Percentiles rank a stretch among this genome's conserved stretches.
phyloP scores from a whole-genome alignment of 1,140 invertebrate species.

The Pararge aegeria region DNA sequence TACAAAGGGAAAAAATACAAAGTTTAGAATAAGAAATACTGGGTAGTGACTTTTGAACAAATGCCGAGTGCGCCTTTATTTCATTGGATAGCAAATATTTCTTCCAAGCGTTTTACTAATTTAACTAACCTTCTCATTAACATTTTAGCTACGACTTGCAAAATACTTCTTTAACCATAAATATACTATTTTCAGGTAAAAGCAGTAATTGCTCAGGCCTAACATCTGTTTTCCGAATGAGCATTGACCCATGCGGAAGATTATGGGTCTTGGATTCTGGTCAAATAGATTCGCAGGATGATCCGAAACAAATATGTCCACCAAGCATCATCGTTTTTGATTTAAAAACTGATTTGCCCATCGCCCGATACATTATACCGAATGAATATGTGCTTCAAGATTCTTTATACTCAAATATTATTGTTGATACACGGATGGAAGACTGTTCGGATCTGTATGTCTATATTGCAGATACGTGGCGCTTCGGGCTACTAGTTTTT shows the following conservation, averaged over 20 bases:
- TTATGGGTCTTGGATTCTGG: slow-evolving; percentile 90
- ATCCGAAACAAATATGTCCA: slow-evolving; percentile 85
- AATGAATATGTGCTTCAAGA: slow-evolving; percentile 84
- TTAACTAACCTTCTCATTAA: no score
- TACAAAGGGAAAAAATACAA: no score
- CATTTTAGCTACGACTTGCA: no score
- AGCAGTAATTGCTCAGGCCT: slow-evolving; percentile 81
- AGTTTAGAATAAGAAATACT: no score
- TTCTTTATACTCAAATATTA: slow-evolving; percentile 87
- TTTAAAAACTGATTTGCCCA: slow-evolving; percentile 81
- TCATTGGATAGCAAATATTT: no score
- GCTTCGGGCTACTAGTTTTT: slow-evolving; percentile 86
- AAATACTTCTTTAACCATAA: no score
- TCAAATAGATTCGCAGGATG: slow-evolving; percentile 77
- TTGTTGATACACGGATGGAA: slow-evolving; percentile 83
- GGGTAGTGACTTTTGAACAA: no score
- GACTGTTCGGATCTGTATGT: slow-evolving; percentile 85
- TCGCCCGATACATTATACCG: slow-evolving; percentile 83
- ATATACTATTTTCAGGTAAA: slow-evolving; percentile 46
- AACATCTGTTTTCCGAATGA: slow-evolving; percentile 89
- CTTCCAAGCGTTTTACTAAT: no score
- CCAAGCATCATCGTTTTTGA: slow-evolving; percentile 88
- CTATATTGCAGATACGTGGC: slow-evolving; percentile 88
- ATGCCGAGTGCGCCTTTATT: no score
- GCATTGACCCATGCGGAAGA: slow-evolving; percentile 84